These are phyloP conservation scores for Phortica magna DNA, from an alignment of 2,888 invertebrate genomes.

Conservation along the genomic window DNA sequence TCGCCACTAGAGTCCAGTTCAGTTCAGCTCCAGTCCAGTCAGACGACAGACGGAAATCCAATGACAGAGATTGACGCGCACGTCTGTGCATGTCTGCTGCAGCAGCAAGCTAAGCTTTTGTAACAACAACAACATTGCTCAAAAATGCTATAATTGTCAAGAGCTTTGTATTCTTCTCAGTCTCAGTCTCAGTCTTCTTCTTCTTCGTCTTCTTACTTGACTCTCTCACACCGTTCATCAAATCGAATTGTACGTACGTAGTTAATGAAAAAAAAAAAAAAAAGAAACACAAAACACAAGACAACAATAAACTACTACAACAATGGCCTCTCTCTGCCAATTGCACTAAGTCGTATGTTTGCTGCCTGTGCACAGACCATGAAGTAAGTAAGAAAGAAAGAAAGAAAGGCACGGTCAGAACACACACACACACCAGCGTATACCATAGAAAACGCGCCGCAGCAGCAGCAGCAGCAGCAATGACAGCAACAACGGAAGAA, in stretches of 20 bases:
- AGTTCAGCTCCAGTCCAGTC: constrained; percentile 4
- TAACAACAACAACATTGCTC: background rate
- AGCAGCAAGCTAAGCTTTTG: constrained; percentile 3
- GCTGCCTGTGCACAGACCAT: constrained; percentile 64
- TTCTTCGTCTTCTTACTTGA: background rate
- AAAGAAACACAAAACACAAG: constrained; percentile 40
- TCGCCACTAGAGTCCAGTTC: background rate
- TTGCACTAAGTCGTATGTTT: constrained; percentile 40
- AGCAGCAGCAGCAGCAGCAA: background rate
- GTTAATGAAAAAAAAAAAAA: constrained; percentile 19
- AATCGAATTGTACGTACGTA: background rate
- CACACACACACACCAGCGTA: too few species aligned
- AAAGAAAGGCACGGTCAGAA: constrained; percentile 29
- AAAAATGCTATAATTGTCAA: constrained; percentile 26
- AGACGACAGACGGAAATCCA: background rate
- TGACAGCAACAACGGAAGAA: background rate
- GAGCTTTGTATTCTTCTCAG: constrained; percentile 4
- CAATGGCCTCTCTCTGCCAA: constrained; percentile 49
- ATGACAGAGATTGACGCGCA: background rate
- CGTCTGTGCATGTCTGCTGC: constrained; percentile 4
- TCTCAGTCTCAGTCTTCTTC: background rate
- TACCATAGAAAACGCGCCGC: constrained; percentile 55
- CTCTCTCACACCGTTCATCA: background rate
- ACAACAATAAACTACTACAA: constrained; percentile 56
- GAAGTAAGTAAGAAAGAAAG: constrained; percentile 19